Conservation (phyloP, 2,888 invertebrate species). For the Nomada flava region DNA sequence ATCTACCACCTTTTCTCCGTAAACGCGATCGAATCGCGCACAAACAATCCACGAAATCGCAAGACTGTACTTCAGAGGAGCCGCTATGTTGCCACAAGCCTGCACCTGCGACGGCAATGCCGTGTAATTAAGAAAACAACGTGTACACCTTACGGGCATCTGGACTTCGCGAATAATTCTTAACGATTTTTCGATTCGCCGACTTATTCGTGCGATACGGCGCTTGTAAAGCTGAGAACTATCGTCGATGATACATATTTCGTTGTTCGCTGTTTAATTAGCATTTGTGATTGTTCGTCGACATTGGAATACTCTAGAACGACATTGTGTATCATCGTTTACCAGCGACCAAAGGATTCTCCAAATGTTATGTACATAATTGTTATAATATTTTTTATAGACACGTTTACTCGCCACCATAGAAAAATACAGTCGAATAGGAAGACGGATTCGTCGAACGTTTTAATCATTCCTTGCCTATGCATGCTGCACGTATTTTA, state of each 20-base stretch:
- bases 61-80: conserved; percentile 30
- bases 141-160: not conserved
- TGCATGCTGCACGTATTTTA: too few species aligned
- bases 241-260: not conserved
- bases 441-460: not conserved
- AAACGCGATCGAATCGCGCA: not conserved
- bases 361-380: conserved; percentile 35
- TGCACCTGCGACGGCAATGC: too few species aligned
- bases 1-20: not conserved
- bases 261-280: not conserved
- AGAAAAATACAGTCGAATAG: conserved; percentile 12
- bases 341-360: not conserved
- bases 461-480: not conserved
- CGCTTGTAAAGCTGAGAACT: not conserved
- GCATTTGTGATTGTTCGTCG: not conserved
- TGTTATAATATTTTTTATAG: conserved; percentile 40
- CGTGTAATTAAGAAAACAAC: not conserved
- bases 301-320: conserved; percentile 3
- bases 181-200: not conserved
- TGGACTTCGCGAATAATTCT: not conserved
- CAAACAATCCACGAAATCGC: conserved; percentile 15
- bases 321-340: not conserved
- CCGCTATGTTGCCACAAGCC: not conserved
- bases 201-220: not conserved
- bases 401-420: conserved; percentile 12